Conservation (phyloP, 2,888 invertebrate genomes). For the Oeneis ivallda region DNA sequence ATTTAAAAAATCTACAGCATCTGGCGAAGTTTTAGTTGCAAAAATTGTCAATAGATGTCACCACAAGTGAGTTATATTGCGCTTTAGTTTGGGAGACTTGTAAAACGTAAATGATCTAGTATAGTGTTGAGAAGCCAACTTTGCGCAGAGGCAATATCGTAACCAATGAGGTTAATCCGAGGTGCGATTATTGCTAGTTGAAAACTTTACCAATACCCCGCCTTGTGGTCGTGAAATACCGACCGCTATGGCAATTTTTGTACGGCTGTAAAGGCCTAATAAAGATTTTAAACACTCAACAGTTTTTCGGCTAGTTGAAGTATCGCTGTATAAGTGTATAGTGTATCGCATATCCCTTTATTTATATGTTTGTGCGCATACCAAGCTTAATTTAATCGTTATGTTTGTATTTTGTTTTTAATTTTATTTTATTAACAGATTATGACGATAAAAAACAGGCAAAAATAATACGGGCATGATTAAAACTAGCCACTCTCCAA, state of each 20-base stretch:
- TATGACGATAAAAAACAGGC: too few species aligned
- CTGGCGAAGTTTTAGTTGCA: conserved; percentile 14
- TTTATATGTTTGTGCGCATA: too few species aligned
- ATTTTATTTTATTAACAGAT: too few species aligned
- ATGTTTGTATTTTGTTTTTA: too few species aligned
- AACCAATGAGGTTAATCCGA: conserved; percentile 92
- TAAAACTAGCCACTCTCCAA: too few species aligned
- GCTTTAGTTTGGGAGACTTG: conserved; percentile 48
- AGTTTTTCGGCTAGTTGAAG: too few species aligned
- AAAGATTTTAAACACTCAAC: too few species aligned
- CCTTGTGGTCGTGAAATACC: conserved; percentile 92
- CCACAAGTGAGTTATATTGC: conserved; percentile 48
- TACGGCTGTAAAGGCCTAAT: conserved; percentile 82
- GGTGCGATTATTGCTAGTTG: conserved; percentile 96
- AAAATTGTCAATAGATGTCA: conserved; percentile 57
- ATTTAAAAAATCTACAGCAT: too few species aligned
- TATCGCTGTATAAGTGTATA: too few species aligned
- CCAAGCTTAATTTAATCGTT: too few species aligned
- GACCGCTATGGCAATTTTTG: conserved; percentile 94
- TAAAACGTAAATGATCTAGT: conserved; percentile 69
- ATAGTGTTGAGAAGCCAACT: conserved; percentile 88
- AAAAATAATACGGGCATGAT: too few species aligned
- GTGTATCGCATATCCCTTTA: too few species aligned
- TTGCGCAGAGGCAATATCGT: conserved; percentile 95
- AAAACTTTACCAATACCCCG: conserved; percentile 97